Evolutionary conservation across 1,140 invertebrate species (phyloP).

Genomic region (Scaptomyza hsui): DNA sequence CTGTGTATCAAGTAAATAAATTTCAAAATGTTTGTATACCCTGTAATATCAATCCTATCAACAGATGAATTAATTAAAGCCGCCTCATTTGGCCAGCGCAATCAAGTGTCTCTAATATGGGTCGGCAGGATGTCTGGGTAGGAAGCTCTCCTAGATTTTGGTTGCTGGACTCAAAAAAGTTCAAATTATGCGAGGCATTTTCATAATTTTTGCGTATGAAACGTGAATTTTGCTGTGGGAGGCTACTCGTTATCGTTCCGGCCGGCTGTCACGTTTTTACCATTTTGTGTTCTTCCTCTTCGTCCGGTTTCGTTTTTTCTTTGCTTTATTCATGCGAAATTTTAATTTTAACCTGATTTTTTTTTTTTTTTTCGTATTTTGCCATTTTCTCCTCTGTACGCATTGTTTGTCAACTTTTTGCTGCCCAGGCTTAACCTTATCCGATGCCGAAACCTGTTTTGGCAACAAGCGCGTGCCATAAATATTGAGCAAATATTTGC

Average conservation of each 20-base stretch:
- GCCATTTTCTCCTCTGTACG: conserved; percentile 28
- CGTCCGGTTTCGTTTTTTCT: conserved; percentile 27
- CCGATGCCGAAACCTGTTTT: conserved; percentile 24
- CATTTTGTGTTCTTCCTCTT: conserved; percentile 2
- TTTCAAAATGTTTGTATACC: conserved; percentile 46
- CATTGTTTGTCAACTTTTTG: conserved; percentile 78
- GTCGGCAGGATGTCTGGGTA: background rate
- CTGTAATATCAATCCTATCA: conserved; percentile 43
- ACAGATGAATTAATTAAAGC: conserved; percentile 79
- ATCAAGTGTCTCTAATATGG: conserved; percentile 57
- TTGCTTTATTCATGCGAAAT: conserved; percentile 49
- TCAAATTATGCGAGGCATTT: conserved; percentile 75
- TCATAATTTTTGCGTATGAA: conserved; percentile 80
- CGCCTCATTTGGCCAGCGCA: conserved; percentile 73
- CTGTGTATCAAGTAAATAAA: conserved; percentile 43
- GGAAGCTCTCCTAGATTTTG: background rate
- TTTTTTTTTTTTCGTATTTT: conserved; percentile 43
- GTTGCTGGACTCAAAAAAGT: conserved; percentile 34
- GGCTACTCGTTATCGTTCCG: conserved; percentile 45
- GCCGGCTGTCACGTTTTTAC: conserved; percentile 43
- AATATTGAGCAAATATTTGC: conserved; percentile 79
- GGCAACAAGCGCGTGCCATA: conserved; percentile 67
- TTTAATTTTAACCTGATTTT: conserved; percentile 77
- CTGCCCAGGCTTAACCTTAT: conserved; percentile 53
- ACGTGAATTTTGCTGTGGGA: conserved; percentile 65